Evolutionary conservation across 2,113 vertebrate species (phyloP).

Genomic region (Notechis scutatus): DNA sequence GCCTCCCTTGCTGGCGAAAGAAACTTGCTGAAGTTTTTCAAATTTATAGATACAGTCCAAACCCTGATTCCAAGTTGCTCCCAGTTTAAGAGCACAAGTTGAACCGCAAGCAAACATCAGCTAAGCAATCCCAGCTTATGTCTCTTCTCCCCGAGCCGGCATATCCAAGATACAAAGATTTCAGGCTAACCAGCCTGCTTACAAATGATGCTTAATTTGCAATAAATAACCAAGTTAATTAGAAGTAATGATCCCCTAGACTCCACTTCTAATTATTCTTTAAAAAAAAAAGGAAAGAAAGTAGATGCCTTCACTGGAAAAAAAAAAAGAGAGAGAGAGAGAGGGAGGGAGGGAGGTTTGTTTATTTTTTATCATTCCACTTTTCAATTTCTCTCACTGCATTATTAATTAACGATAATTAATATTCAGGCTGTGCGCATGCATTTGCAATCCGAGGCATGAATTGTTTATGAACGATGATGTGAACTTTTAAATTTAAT

Average conservation of each 20-base stretch:
- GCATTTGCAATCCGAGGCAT: conserved; percentile 90
- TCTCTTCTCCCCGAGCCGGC: conserved; percentile 41
- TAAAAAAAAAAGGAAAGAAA: conserved; percentile 54
- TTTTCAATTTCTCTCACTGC: conserved; percentile 82
- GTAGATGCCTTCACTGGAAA: conserved; percentile 59
- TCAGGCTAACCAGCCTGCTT: conserved; percentile 67
- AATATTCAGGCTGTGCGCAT: conserved; percentile 86
- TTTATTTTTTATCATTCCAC: conserved; percentile 61
- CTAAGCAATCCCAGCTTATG: conserved; percentile 27
- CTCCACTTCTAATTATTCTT: conserved; percentile 82
- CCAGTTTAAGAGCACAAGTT: not conserved
- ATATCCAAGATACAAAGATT: conserved; percentile 50
- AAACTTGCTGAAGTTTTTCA: not conserved
- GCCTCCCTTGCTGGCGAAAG: not conserved
- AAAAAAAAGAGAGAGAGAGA: not conserved
- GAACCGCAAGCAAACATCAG: conserved; percentile 21
- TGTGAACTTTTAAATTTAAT: conserved; percentile 89
- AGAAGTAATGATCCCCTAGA: conserved; percentile 89
- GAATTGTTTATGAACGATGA: conserved; percentile 91
- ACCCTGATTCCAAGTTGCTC: not conserved
- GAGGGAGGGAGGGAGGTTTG: conserved; percentile 45
- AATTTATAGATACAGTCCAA: not conserved
- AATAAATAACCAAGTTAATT: conserved; percentile 90
- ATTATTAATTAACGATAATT: conserved; percentile 96
- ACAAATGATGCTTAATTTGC: conserved; percentile 81